These are phyloP conservation scores for Diorhabda carinulata DNA, from an alignment of 1,140 invertebrate genomes.

Conservation along the genomic window DNA sequence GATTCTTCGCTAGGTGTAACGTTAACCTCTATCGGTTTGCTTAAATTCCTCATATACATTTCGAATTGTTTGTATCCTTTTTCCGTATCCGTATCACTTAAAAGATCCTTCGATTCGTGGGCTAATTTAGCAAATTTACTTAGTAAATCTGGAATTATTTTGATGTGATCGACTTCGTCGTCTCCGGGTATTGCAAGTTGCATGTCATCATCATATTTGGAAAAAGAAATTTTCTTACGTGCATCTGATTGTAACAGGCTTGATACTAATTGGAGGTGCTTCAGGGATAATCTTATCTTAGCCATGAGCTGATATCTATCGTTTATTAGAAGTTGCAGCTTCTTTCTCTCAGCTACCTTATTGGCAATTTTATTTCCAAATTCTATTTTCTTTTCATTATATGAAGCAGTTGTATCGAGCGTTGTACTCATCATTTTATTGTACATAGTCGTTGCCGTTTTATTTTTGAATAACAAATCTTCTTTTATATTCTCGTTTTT, in stretches of 20 bases:
- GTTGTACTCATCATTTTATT: conserved; percentile 55
- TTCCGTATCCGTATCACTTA: conserved; percentile 20
- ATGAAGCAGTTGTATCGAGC: conserved; percentile 51
- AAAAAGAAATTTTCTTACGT: no score
- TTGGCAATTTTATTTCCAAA: conserved; percentile 48
- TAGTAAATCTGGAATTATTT: conserved; percentile 27
- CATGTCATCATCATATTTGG: no score
- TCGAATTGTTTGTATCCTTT: conserved; percentile 35
- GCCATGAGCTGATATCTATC: conserved; percentile 33
- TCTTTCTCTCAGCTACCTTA: conserved; percentile 47
- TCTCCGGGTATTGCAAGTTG: conserved; percentile 16
- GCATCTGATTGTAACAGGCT: conserved; percentile 15
- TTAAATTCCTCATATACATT: conserved; percentile 25
- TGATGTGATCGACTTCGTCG: conserved; percentile 32
- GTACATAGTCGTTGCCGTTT: conserved; percentile 54
- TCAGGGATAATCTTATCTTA: conserved; percentile 34
- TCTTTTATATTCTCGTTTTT: conserved; percentile 52
- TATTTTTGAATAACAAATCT: conserved; percentile 51
- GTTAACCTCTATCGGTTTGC: conserved; percentile 14
- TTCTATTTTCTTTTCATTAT: conserved; percentile 51
- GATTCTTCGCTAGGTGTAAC: conserved; percentile 35
- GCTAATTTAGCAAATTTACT: conserved; percentile 26
- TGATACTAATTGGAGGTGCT: conserved; percentile 36
- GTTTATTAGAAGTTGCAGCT: conserved; percentile 30
- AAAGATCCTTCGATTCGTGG: conserved; percentile 16